Evolutionary conservation across 2,888 invertebrate species (phyloP).

Genomic region (Zonitis immaculata): DNA sequence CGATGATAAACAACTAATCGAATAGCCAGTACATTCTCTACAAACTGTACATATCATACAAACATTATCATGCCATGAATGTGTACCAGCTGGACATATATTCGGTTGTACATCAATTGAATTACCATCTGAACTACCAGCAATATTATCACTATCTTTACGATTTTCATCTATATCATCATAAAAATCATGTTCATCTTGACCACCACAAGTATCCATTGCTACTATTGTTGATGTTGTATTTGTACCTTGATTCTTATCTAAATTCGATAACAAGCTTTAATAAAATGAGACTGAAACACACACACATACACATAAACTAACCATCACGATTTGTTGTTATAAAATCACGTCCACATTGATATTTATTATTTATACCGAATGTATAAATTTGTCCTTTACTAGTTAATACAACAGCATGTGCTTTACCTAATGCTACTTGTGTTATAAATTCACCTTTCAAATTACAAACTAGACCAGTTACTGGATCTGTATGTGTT

Average conservation of each 20-base stretch:
- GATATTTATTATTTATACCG: conserved; percentile 96
- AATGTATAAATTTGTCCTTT: conserved; percentile 92
- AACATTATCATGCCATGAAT: conserved; percentile 74
- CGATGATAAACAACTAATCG: conserved; percentile 70
- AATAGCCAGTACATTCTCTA: conserved; percentile 90
- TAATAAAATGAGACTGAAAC: no score
- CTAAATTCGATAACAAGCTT: no score
- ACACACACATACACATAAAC: no score
- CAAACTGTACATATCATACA: conserved; percentile 90
- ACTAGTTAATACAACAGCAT: conserved; percentile 82
- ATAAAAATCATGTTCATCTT: conserved; percentile 51
- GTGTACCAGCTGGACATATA: conserved; percentile 64
- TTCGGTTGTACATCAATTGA: conserved; percentile 36
- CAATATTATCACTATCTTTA: conserved; percentile 54
- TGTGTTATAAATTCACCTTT: conserved; percentile 51
- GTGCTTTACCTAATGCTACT: conserved; percentile 92
- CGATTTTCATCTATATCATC: conserved; percentile 54
- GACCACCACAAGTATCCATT: conserved; percentile 55
- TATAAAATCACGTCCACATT: conserved; percentile 85
- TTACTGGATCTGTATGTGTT: conserved; percentile 69
- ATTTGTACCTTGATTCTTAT: conserved; percentile 17
- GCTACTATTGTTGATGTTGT: conserved; percentile 44
- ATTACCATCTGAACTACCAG: conserved; percentile 45
- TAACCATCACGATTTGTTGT: conserved; percentile 59
- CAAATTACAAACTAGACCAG: conserved; percentile 49